phyloP scores from a whole-genome alignment of 2,113 vertebrate species.

The Daubentonia madagascariensis region DNA sequence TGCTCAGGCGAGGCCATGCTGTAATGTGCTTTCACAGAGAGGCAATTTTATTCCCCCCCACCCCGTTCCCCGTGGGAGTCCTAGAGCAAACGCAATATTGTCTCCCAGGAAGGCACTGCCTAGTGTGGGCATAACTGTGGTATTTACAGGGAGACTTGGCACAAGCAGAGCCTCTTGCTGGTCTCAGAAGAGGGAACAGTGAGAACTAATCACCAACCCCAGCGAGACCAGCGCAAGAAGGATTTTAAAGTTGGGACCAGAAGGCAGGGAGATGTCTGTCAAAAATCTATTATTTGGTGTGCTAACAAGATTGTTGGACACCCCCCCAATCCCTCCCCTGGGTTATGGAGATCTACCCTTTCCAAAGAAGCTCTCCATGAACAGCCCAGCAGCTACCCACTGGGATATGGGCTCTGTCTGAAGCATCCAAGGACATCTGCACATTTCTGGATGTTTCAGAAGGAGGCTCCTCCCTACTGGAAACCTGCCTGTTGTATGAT shows the following conservation, averaged over 20 bases:
- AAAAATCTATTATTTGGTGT: not conserved
- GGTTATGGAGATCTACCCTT: not conserved
- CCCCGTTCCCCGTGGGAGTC: not conserved
- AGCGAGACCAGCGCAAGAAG: not conserved
- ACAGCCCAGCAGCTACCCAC: not conserved
- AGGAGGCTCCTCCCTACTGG: not conserved
- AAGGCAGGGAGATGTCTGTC: not conserved
- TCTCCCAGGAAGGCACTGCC: constrained; percentile 30
- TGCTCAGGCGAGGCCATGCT: not conserved
- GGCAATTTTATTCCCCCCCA: not conserved
- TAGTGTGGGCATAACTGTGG: not conserved
- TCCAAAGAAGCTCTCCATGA: not conserved
- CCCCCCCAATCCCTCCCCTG: not conserved
- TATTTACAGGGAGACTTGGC: constrained; percentile 36
- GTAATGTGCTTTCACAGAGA: not conserved
- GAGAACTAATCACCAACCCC: constrained; percentile 53
- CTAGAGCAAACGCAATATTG: not conserved
- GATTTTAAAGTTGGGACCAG: not conserved
- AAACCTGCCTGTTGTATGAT: not conserved
- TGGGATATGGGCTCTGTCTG: not conserved
- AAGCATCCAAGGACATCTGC: not conserved
- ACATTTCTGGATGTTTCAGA: not conserved
- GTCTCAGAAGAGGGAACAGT: constrained; percentile 49
- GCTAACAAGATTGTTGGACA: not conserved
- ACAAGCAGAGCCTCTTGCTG: constrained; percentile 36